Conservation (phyloP, 2,113 vertebrate genomes). For the Dromiciops gliroides region DNA sequence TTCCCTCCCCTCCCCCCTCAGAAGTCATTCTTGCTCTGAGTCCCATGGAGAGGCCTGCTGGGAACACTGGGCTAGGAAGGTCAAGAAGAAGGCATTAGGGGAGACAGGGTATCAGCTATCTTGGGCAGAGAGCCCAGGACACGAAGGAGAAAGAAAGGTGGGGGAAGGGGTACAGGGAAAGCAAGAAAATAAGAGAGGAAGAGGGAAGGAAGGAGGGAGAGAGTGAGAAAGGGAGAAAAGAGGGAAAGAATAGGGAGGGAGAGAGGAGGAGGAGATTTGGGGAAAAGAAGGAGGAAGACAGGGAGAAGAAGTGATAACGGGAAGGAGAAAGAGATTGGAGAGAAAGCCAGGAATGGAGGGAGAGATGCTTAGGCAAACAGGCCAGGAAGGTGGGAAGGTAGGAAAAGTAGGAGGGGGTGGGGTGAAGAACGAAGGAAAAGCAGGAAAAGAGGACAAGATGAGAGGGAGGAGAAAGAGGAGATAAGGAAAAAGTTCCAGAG, state of each 20-base stretch:
- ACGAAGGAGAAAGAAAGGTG: neutral
- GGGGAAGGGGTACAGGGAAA: neutral
- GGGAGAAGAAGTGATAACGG: neutral
- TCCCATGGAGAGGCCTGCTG: neutral
- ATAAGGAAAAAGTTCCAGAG: neutral
- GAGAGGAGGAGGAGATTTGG: neutral
- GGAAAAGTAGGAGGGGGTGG: no score
- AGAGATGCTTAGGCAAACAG: no score
- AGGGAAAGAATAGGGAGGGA: no score
- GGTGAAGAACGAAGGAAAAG: no score
- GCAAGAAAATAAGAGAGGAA: neutral
- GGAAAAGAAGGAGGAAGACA: neutral
- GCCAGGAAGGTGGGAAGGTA: no score
- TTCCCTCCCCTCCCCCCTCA: neutral
- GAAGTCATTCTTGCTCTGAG: neutral
- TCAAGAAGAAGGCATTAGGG: no score
- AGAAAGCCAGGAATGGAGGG: slow-evolving; percentile 19
- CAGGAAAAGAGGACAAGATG: no score
- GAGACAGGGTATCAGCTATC: neutral
- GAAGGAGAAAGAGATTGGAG: slow-evolving; percentile 24
- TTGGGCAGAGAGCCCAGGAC: neutral
- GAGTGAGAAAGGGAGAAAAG: no score
- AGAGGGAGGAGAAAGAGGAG: no score
- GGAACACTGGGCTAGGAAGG: neutral
- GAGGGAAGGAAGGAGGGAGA: neutral